phyloP scores from a whole-genome alignment of 2,888 invertebrate species.

The Noctua pronuba region DNA sequence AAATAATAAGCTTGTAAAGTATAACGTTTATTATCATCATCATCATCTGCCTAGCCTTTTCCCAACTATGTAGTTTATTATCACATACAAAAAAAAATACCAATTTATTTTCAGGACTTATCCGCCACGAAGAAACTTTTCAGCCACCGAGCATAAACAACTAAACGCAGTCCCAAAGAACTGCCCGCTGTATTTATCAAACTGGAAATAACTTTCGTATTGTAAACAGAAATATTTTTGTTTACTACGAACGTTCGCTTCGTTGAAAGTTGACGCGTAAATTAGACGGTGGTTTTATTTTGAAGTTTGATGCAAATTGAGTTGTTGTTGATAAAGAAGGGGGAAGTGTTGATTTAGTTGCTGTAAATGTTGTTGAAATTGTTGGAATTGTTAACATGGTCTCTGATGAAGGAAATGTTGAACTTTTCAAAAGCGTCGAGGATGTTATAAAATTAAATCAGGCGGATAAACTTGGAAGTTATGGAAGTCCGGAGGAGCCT shows the following conservation, averaged over 20 bases:
- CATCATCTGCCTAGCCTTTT: no score
- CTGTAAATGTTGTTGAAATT: constrained; percentile 9
- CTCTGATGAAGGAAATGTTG: not conserved
- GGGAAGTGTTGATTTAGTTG: constrained; percentile 46
- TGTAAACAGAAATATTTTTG: constrained; percentile 77
- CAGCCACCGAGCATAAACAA: constrained; percentile 60
- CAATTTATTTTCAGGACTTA: constrained; percentile 27
- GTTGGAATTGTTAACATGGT: not conserved
- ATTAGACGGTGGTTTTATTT: constrained; percentile 60
- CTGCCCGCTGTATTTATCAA: constrained; percentile 67
- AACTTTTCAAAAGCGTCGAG: not conserved
- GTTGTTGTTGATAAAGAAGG: constrained; percentile 27
- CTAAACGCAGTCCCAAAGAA: constrained; percentile 63
- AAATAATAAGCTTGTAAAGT: not conserved
- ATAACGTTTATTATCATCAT: no score
- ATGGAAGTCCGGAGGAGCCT: not conserved
- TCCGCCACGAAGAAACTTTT: constrained; percentile 28
- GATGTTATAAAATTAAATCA: not conserved
- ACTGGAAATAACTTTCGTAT: constrained; percentile 70
- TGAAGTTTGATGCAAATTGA: constrained; percentile 63
- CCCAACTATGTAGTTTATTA: no score
- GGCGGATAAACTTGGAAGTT: not conserved
- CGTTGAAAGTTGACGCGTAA: constrained; percentile 62
- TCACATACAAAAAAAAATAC: no score
- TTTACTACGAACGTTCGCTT: constrained; percentile 80